Evolutionary conservation across 2,113 vertebrate species (phyloP), one percentile per base, ranked within the genome.

Genomic region (Heloderma charlesbogerti): DNA sequence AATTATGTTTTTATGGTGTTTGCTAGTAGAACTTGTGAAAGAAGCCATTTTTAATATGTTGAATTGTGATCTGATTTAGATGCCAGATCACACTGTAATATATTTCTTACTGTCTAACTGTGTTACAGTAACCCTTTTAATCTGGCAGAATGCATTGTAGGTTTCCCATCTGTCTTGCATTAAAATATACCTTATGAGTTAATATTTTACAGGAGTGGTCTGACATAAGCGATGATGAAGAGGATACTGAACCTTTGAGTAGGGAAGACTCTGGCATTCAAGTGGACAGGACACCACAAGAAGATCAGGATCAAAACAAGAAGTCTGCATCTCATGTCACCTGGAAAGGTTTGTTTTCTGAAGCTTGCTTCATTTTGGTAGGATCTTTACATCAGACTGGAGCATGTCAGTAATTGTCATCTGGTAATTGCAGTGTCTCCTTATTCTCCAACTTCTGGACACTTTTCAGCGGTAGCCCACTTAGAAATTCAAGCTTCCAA

Each of bases 231-330:
- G 99, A 98, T 27, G 98, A 98, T n/a, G 98, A 98, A 0, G 98
- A 99, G 0, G 98, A 98, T 91, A 95, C 97, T 66, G 98, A 98
- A 94, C 98, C 98, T 77, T 96, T 99, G 86, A 99, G 99, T 96
- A 98, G 99, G 88, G 99, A 99, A 90, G 99, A 99, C 95, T 99
- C 99, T 6, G 99, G 99, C 82, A 99, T 99, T 96, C 99, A 99
- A 88, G 96, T 99, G 85, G 99, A 99, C 95, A 97, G 98, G 87
- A 99, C 99, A 1, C 99, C 99, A 0, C 98, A 98, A 93, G 99
- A 99, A 93, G 99, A 99, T 81, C 98, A 97, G 86, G 98, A 98
- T 85, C 96, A 96, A 80, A 96, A 94, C 90, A 98, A 98, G 95
- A 99, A 98, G 87, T 91, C 95, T 0, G 98, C 97, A 3, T 95